These are phyloP conservation scores for Agrotis ipsilon DNA, from an alignment of 2,888 invertebrate species.

Conservation along the genomic window DNA sequence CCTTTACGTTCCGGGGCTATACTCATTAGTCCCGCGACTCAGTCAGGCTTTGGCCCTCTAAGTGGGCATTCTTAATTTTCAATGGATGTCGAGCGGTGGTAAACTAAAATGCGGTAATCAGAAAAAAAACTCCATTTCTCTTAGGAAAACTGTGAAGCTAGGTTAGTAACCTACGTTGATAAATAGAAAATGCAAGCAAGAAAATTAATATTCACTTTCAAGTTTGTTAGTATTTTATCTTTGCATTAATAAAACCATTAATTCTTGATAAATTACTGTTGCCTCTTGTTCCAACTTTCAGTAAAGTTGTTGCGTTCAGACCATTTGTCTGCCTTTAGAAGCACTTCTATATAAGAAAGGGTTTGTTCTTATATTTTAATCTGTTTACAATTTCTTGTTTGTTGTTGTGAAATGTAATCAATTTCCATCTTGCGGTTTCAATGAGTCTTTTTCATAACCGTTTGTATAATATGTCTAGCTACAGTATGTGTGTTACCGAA, in stretches of 20 bases:
- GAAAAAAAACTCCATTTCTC: background rate
- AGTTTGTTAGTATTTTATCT: constrained; percentile 48
- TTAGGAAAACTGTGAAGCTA: background rate
- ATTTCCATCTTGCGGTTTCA: constrained; percentile 24
- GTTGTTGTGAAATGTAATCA: constrained; percentile 23
- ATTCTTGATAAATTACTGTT: constrained; percentile 61
- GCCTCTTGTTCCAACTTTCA: constrained; percentile 53
- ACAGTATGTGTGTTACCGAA: too few relatives aligned
- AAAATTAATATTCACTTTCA: constrained; percentile 42
- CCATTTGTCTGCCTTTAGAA: constrained; percentile 52
- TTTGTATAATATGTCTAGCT: too few relatives aligned
- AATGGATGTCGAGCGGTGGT: too few relatives aligned
- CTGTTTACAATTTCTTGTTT: constrained; percentile 1
- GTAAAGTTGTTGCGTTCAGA: constrained; percentile 51
- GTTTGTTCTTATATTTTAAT: constrained; percentile 25
- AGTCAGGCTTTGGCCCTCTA: too few relatives aligned
- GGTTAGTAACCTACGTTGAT: constrained; percentile 17
- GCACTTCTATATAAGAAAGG: constrained; percentile 24
- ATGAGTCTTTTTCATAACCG: background rate
- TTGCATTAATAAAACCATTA: constrained; percentile 59
- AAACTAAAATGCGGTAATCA: too few relatives aligned
- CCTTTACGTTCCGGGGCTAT: too few relatives aligned
- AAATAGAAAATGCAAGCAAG: constrained; percentile 31
- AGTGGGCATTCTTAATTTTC: too few relatives aligned
- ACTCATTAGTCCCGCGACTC: too few relatives aligned